Evolutionary conservation across 2,888 invertebrate genomes (phyloP), one percentile per base, ranked within the genome.

Genomic region (Dusona sp.): DNA sequence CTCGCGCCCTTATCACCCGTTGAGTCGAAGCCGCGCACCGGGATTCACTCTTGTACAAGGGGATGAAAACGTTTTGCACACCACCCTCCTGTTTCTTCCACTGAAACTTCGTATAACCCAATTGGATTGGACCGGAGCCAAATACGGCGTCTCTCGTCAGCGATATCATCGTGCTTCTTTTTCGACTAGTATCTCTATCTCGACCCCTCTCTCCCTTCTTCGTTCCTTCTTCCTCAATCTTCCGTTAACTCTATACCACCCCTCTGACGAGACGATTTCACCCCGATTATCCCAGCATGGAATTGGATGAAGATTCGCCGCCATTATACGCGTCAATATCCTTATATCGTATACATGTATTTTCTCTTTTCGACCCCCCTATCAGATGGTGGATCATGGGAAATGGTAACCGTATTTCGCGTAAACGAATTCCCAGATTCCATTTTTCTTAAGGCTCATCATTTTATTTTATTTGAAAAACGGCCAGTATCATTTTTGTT

Each of bases 101-200:
- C 51, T 51, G 19, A 54, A 51, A 22, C 19, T 57, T 84, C 85
- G 85, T 78, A 75, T 77, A 84, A 81, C 87, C 89, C 90, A 92
- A 93, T 93, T 92, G 93, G 92, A 92, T 91, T 92, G 93, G 92
- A 91, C 91, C 91, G 89, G 90, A 91, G 92, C 93, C 93, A 93
- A 86, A 92, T 92, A 93, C 92, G 92, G 92, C 92, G 92, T 90
- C 91, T 90, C 92, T 93, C 93, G 93, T 93, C 93, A 93, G 91
- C 90, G 93, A 93, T 94, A 93, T 93, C 91, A 93, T 93, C 93
- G 92, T 90, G 85, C 85, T 89, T 86, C 77, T 77, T 70, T 67
- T 45, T 79, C 83, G 77, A 29, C 22, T 19, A 25, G 33, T 74
- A 79, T 73, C 79, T 67, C 29, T 6, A 57, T 4, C 79, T 22